These are phyloP conservation scores for Rhimphoctona megacephalus DNA, from an alignment of 2,888 invertebrate genomes.

Conservation along the genomic window DNA sequence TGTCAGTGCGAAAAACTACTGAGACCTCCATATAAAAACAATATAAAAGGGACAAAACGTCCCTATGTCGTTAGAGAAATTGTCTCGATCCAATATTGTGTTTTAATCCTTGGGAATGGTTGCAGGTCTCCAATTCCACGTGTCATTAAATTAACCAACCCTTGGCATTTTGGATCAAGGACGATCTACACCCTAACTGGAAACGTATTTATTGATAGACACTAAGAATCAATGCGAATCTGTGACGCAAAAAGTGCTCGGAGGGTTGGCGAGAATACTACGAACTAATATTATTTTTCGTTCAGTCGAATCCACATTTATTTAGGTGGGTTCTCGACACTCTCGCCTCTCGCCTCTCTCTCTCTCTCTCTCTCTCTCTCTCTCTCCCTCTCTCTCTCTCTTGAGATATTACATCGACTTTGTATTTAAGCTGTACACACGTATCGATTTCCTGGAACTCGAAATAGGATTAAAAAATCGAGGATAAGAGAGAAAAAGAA, in stretches of 20 bases:
- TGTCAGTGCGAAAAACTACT: neutral
- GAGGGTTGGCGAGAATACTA: neutral
- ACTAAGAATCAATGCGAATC: neutral
- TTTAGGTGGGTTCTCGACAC: neutral
- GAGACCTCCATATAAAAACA: neutral
- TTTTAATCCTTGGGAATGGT: conserved; percentile 2
- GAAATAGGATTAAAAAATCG: conserved; percentile 1
- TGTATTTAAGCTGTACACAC: conserved; percentile 21
- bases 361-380: conserved; percentile 8
- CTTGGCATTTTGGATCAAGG: conserved; percentile 10
- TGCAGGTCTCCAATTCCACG: neutral
- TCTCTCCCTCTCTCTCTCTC: neutral
- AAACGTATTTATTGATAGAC: neutral
- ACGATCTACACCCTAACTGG: neutral
- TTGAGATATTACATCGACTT: conserved; percentile 35
- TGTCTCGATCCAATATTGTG: conserved; percentile 6
- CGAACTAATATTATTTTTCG: conserved; percentile 47
- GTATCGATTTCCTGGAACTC: conserved; percentile 45
- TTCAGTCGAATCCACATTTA: neutral
- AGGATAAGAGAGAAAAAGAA: neutral
- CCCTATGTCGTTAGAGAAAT: neutral
- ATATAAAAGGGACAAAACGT: neutral
- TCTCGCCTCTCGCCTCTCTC: neutral
- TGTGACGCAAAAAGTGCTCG: neutral
- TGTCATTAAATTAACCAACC: neutral